Conservation (phyloP, 1,140 invertebrate genomes). For the Drosophila obscura region DNA sequence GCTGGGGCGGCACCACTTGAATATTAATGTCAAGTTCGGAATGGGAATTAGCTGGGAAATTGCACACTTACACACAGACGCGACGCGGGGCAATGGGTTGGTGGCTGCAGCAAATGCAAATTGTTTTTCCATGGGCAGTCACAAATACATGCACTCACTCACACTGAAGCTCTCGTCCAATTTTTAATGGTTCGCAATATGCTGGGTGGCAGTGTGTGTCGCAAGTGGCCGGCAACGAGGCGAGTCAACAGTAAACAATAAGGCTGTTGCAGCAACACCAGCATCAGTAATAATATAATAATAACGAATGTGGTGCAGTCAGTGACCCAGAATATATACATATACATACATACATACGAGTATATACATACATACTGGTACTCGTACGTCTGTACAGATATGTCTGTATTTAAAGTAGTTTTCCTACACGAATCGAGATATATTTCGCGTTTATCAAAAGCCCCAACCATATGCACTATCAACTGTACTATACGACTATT, state of each 20-base stretch:
- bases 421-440: conserved; percentile 38
- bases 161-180: not conserved
- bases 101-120: conserved; percentile 60
- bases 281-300: conserved; percentile 42
- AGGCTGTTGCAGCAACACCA: conserved; percentile 32
- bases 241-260: conserved; percentile 18
- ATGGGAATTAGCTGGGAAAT: conserved; percentile 65
- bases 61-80: conserved; percentile 21
- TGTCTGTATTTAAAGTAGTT: conserved; percentile 55
- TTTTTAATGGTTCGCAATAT: conserved; percentile 65
- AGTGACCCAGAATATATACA: conserved; percentile 70
- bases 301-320: conserved; percentile 51
- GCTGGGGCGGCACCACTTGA: conserved; percentile 31
- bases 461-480: not conserved
- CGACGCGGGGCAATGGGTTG: conserved; percentile 5
- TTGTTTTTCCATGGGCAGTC: conserved; percentile 58
- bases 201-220: conserved; percentile 40
- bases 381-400: not conserved
- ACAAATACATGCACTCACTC: conserved; percentile 20
- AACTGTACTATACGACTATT: not conserved
- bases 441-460: not conserved
- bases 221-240: conserved; percentile 22
- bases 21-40: conserved; percentile 78
- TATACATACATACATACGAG: conserved; percentile 35
- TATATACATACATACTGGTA: conserved; percentile 30